Conservation (phyloP, 2,113 vertebrate genomes). For the Mirounga angustirostris region DNA sequence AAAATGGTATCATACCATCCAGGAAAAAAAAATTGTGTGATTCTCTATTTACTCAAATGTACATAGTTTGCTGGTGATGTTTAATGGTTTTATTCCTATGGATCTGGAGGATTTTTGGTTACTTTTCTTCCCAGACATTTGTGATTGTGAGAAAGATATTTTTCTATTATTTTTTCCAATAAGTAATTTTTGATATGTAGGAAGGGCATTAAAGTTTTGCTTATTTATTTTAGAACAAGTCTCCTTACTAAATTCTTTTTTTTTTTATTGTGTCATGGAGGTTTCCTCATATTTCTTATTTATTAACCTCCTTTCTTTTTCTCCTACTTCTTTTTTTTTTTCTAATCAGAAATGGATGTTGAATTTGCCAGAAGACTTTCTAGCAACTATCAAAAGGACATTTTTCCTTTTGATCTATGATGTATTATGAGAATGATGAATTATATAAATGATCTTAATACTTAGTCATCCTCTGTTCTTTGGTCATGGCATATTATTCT, state of each 20-base stretch:
- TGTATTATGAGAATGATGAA: not conserved
- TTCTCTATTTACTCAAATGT: not conserved
- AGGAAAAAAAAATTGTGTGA: not conserved
- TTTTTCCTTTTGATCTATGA: slow-evolving; percentile 56
- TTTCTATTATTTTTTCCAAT: not conserved
- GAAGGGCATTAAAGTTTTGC: not conserved
- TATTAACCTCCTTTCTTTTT: not conserved
- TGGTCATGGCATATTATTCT: not conserved
- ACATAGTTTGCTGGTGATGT: not conserved
- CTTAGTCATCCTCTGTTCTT: not conserved
- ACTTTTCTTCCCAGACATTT: not conserved
- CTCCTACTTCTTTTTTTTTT: not conserved
- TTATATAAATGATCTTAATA: not conserved
- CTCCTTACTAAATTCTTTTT: not conserved
- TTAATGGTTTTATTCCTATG: not conserved
- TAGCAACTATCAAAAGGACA: not conserved
- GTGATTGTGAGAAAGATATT: not conserved
- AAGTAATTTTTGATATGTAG: not conserved
- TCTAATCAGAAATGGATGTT: slow-evolving; percentile 23
- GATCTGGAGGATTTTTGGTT: not conserved
- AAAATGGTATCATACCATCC: not conserved
- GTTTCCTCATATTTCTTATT: not conserved
- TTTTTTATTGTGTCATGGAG: not conserved
- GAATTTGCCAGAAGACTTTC: not conserved
- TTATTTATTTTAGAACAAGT: not conserved